Evolutionary conservation across 64 coral and sea anemone species (phyloP), one percentile per base, ranked within the genome.

Genomic region (Pachyseris speciosa): DNA sequence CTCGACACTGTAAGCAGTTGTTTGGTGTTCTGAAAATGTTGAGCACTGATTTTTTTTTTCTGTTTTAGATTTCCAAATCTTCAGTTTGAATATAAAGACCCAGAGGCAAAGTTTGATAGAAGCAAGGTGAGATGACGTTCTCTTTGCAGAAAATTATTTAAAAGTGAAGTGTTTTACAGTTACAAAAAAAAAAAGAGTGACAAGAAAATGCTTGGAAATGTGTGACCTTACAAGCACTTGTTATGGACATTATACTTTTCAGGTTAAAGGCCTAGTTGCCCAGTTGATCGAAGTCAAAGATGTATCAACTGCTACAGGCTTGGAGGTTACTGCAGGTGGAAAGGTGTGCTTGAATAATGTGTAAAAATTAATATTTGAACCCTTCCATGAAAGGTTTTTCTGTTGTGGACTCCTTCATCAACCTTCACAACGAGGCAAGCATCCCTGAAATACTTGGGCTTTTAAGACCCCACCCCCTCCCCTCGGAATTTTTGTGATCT

Each of bases 31-130:
- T 1, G 5, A 22, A 7, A 19, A 7, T 20, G 1, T 22, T 71
- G 30, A 40, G 1, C 15, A 39, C 11, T 20, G 11, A 10, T 63
- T 39, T 65, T 68, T 64, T 4, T 31, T 7, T 80, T 28, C 20
- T 28, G 78, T 89, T 77, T 64, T 41, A 98, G 96, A 58, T 98
- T 98, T 90, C 96, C 96, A 37, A 98, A 95, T 34, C 76, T 98
- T 73, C 85, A 95, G 68, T 98, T 98, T 93, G 85, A 95, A 10
- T 98, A 98, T 53, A 95, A 89, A 83, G 89, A 98, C 60, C 96
- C 96, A 25, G 96, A 98, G 68, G 42, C 96, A 85, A 95, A 77
- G 1, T 98, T 98, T 84, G 80, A 98, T 81, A 75, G 93, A 5
- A 92, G 15, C 30, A 98, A 98, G 78, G 96, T 98, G 51, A 89